Conservation (phyloP, 2,888 invertebrate species). For the Apodemia duryi region DNA sequence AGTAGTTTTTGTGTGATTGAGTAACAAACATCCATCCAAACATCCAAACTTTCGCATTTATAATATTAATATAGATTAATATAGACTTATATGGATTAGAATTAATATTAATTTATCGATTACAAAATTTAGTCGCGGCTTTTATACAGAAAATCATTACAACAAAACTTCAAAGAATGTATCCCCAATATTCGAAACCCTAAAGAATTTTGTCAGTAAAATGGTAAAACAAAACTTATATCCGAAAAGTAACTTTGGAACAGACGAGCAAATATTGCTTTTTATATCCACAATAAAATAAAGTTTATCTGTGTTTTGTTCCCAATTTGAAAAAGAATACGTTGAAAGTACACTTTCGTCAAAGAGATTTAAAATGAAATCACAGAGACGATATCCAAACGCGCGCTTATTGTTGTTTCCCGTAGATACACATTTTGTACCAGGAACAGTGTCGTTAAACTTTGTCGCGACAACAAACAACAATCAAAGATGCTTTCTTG, state of each 20-base stretch:
- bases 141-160: no score
- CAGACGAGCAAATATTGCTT: constrained; percentile 6
- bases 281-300: constrained; percentile 9
- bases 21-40: no score
- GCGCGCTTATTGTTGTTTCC: constrained; percentile 21
- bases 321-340: constrained; percentile 9
- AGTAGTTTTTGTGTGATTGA: no score
- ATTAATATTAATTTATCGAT: no score
- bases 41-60: no score
- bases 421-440: constrained; percentile 19
- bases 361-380: constrained; percentile 14
- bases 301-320: constrained; percentile 12
- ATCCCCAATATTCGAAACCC: background rate
- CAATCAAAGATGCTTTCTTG: constrained; percentile 39
- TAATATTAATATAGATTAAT: no score
- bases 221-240: constrained; percentile 6
- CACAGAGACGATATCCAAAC: constrained; percentile 20
- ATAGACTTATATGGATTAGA: no score
- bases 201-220: background rate
- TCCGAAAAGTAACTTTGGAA: constrained; percentile 10
- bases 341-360: constrained; percentile 7
- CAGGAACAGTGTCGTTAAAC: constrained; percentile 23
- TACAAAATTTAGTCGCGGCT: no score
- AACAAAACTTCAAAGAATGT: no score
- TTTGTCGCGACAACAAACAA: constrained; percentile 41